phyloP scores from a whole-genome alignment of 2,888 invertebrate genomes.

The Cerastis leucographa region DNA sequence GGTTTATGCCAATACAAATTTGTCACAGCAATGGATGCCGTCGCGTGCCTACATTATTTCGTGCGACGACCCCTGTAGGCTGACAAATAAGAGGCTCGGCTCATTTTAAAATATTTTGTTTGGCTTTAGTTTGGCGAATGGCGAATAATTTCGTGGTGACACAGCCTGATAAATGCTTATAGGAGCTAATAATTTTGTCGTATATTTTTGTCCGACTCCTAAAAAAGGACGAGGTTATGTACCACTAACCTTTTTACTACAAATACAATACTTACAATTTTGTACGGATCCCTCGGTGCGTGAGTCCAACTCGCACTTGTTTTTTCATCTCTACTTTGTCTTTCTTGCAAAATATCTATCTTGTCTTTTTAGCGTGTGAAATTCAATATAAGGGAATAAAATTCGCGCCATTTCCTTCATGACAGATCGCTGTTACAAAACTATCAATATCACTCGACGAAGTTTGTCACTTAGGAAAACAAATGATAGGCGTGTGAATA shows the following conservation, averaged over 20 bases:
- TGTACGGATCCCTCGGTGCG: too few species aligned
- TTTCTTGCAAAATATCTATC: not conserved
- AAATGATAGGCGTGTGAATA: conserved; percentile 38
- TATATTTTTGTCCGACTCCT: too few species aligned
- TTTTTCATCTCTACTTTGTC: not conserved
- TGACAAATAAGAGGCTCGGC: conserved; percentile 35
- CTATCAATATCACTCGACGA: conserved; percentile 39
- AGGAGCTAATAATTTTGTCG: not conserved
- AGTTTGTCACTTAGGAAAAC: conserved; percentile 38
- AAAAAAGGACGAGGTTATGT: too few species aligned
- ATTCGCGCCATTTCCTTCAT: conserved; percentile 24
- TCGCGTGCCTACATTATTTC: conserved; percentile 55
- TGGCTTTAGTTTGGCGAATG: not conserved
- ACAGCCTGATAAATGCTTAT: not conserved
- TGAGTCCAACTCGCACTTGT: too few species aligned
- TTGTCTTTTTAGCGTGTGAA: not conserved
- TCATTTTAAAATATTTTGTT: conserved; percentile 26
- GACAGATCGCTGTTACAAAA: conserved; percentile 43
- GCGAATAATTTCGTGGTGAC: conserved; percentile 5
- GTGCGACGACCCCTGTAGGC: conserved; percentile 5
- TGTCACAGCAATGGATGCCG: conserved; percentile 47
- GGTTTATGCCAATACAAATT: conserved; percentile 58
- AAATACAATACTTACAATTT: too few species aligned
- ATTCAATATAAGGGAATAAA: conserved; percentile 6
- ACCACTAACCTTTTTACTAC: too few species aligned